Evolutionary conservation across 2,888 invertebrate genomes (phyloP).

Genomic region (Himalopsyche anomala): DNA sequence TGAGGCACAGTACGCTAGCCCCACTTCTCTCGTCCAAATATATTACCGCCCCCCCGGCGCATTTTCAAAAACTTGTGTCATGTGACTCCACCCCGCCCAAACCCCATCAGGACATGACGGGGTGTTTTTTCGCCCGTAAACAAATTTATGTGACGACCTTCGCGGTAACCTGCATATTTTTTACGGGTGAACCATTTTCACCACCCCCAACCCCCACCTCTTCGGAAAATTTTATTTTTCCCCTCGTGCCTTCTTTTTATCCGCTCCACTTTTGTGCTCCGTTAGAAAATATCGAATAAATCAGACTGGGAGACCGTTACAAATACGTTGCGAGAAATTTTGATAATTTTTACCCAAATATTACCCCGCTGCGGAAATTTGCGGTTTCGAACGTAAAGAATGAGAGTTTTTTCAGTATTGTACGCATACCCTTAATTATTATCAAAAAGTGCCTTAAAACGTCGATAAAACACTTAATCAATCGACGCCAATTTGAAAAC

Average conservation of each 20-base stretch:
- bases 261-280: conserved; percentile 20
- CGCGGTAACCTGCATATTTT: conserved; percentile 34
- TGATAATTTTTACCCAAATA: conserved; percentile 18
- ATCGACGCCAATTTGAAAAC: too few relatives aligned
- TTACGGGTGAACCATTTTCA: conserved; percentile 20
- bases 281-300: conserved; percentile 30
- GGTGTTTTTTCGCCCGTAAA: conserved; percentile 1
- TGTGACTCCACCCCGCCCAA: background rate
- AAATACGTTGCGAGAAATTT: background rate
- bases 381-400: background rate
- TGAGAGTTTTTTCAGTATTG: too few relatives aligned
- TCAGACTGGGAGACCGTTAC: background rate
- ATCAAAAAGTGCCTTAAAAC: too few relatives aligned
- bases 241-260: background rate
- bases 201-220: background rate
- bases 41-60: background rate
- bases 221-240: background rate
- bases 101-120: background rate
- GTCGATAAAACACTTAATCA: too few relatives aligned
- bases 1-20: background rate
- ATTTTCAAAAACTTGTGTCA: conserved; percentile 26
- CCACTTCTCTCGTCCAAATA: background rate
- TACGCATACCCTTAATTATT: too few relatives aligned
- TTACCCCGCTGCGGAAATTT: background rate
- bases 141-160: conserved; percentile 34